These are phyloP conservation scores for Anisognathus igniventris DNA, from an alignment of 2,797 vertebrate species.

Conservation along the genomic window DNA sequence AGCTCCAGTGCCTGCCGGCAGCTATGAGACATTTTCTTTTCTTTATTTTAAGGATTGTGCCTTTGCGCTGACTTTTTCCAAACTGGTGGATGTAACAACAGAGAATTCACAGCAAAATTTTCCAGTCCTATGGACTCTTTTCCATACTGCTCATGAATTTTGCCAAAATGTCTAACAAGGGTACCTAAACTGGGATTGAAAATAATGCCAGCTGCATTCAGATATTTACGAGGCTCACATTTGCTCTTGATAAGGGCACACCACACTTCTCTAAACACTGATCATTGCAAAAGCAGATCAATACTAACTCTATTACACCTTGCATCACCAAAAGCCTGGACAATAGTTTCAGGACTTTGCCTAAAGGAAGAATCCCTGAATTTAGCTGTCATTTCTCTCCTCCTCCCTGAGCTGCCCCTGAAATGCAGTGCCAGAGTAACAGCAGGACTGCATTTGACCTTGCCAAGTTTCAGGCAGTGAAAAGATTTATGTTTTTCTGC, in stretches of 20 bases:
- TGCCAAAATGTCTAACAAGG: not conserved
- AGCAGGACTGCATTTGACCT: not conserved
- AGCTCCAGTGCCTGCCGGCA: not conserved
- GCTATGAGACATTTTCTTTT: not conserved
- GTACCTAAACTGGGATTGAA: not conserved
- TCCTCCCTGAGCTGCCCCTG: not conserved
- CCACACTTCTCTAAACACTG: not conserved
- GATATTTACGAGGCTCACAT: not conserved
- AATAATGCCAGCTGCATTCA: not conserved
- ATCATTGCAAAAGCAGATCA: not conserved
- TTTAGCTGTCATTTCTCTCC: not conserved
- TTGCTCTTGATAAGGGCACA: not conserved
- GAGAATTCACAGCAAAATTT: constrained; percentile 28
- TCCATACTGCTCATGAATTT: constrained; percentile 4
- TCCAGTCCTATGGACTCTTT: constrained; percentile 29
- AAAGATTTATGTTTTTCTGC: not conserved
- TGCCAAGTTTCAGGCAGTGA: not conserved
- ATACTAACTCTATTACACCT: not conserved
- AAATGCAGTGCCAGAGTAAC: not conserved
- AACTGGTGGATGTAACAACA: constrained; percentile 20
- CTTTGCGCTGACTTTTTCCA: not conserved
- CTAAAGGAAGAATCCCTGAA: not conserved
- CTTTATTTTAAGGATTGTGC: constrained; percentile 31
- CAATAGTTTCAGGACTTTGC: not conserved
- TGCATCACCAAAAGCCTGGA: not conserved